Percentiles rank a stretch among this genome's conserved stretches.
phyloP scores from a whole-genome alignment of 2,888 invertebrate genomes.

The Teleogryllus oceanicus region DNA sequence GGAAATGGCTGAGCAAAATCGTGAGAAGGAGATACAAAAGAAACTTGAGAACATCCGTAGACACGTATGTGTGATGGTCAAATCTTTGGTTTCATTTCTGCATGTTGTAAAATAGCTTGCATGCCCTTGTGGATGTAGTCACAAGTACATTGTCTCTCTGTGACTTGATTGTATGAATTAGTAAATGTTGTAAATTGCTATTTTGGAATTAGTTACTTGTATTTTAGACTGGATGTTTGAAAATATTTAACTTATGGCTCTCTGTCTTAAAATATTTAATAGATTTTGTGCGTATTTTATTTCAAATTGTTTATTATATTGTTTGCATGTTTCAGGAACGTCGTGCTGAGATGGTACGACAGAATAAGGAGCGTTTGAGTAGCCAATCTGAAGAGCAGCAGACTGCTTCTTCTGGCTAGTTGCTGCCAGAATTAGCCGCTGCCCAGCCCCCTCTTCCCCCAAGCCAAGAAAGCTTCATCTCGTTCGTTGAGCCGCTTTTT shows the following conservation, averaged over 20 bases:
- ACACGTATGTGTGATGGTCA: constrained; percentile 62
- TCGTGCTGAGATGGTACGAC: constrained; percentile 85
- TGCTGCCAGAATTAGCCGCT: constrained; percentile 20
- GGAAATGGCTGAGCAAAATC: constrained; percentile 75
- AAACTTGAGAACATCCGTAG: constrained; percentile 80
- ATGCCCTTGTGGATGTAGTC: constrained; percentile 32
- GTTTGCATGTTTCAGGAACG: constrained; percentile 65
- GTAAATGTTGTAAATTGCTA: no score
- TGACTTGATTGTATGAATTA: no score
- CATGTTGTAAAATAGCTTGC: constrained; percentile 34
- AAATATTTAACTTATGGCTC: no score
- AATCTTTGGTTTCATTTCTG: constrained; percentile 30
- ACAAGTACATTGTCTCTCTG: no score
- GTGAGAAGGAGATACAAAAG: constrained; percentile 80
- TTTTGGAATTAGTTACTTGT: no score
- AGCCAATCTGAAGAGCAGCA: constrained; percentile 46
- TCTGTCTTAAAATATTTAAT: no score
- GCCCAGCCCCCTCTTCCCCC: constrained; percentile 27
- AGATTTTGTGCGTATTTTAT: no score
- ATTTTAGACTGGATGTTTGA: no score
- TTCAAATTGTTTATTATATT: no score
- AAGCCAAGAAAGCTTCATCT: constrained; percentile 28
- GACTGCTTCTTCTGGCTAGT: constrained; percentile 65
- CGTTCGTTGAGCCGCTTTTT: constrained; percentile 27
- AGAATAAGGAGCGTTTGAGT: constrained; percentile 74